Evolutionary conservation across 2,888 invertebrate species (phyloP), one percentile per base, ranked within the genome.

Genomic region (Thyatira batis): DNA sequence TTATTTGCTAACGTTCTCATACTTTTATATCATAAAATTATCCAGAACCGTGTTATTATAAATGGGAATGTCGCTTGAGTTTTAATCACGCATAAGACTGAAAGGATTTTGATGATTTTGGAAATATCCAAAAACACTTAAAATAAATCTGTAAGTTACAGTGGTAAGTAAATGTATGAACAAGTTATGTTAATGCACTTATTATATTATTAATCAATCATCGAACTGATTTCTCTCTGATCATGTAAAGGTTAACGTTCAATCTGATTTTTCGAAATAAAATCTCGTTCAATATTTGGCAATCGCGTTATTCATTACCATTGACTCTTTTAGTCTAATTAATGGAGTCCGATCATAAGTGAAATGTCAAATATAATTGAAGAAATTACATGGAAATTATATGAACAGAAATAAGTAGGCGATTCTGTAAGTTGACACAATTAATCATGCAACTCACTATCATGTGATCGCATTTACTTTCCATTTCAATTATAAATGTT

Each of bases 351-450:
- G 55, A 66, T 57, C 52, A 54, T 10, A 53, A 69, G 60, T 69
- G 55, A 75, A 78, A 78, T 76, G 76, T 70, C 73, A 76, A 64
- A 76, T 62, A 58, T 76, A 78, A 78, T 77, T 73, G 64, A 67
- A 59, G 58, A 60, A 73, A 77, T 77, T 76, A 65, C 65, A 62
- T 53, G 63, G 67, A 67, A 73, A 62, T 63, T 65, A 69, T 51
- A 45, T 21, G 21, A 43, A 33, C 13, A 17, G 8, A 66, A 64
- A 64, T 63, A 67, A 59, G 57, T 69, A 63, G 54, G 23, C 57
- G 58, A 61, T 61, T 55, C 6, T 54, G 54, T 61, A 60, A 63
- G 65, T 71, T 74, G 72, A 69, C 68, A 70, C 61, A 71, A 64
- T 75, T 71, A 72, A 73, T 74, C 68, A 69, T 57, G 61, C 62